phyloP scores from a whole-genome alignment of 2,113 vertebrate genomes.

The Typhlomys cinereus region DNA sequence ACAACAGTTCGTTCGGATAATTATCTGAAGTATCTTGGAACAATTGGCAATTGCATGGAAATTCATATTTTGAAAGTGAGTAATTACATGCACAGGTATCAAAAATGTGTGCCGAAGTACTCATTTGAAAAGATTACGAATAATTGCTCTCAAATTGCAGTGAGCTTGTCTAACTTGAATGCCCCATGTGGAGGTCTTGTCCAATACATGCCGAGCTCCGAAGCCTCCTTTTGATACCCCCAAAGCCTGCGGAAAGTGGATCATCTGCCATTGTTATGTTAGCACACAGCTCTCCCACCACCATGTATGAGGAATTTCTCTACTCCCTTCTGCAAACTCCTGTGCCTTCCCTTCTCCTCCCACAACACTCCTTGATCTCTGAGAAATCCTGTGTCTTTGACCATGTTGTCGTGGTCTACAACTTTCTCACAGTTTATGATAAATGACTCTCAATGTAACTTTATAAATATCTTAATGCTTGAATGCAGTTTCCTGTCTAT shows the following conservation, averaged over 20 bases:
- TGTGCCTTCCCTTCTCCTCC: neutral
- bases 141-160: neutral
- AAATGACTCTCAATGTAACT: neutral
- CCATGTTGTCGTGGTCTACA: neutral
- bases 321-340: neutral
- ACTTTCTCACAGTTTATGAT: conserved; percentile 22
- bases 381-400: neutral
- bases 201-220: neutral
- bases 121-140: conserved; percentile 34
- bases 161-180: neutral
- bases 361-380: neutral
- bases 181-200: neutral
- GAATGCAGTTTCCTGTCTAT: conserved; percentile 45
- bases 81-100: conserved; percentile 47
- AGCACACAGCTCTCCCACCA: no score
- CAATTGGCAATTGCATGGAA: conserved; percentile 7
- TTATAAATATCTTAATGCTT: neutral
- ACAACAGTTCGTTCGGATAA: neutral
- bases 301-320: neutral
- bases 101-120: neutral
- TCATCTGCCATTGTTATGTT: neutral
- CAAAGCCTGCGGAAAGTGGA: neutral
- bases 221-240: neutral
- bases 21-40: conserved; percentile 10
- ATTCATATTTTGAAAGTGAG: conserved; percentile 52